These are phyloP conservation scores for Diplogasteroides magnus DNA, from an alignment of 1,140 invertebrate genomes.

Conservation along the genomic window DNA sequence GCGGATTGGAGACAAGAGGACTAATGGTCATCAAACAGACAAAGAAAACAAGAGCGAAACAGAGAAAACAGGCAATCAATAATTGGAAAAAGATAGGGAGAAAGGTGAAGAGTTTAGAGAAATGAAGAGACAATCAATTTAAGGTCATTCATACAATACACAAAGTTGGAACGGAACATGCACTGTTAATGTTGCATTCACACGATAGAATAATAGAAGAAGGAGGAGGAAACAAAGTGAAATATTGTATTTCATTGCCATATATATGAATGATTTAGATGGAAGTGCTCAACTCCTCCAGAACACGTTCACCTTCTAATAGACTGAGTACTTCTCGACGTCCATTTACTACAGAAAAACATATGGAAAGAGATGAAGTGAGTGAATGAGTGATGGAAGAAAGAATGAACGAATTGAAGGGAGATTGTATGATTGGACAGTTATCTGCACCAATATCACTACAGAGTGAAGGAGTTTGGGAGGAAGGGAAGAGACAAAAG, in stretches of 20 bases:
- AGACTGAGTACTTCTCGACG: background rate
- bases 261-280: too few relatives aligned
- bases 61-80: conserved; percentile 85
- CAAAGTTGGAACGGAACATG: conserved; percentile 33
- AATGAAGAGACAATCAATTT: conserved; percentile 11
- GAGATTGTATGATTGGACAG: background rate
- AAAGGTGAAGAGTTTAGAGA: conserved; percentile 7
- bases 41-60: conserved; percentile 87
- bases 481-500: conserved; percentile 3
- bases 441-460: background rate
- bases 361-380: conserved; percentile 2
- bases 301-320: background rate
- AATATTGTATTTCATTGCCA: too few relatives aligned
- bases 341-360: background rate
- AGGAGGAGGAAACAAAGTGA: conserved; percentile 4
- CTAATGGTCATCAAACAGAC: conserved; percentile 97
- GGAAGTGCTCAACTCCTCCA: too few relatives aligned
- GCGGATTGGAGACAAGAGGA: conserved; percentile 64
- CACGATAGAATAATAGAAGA: conserved; percentile 30
- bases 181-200: conserved; percentile 27
- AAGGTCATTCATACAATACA: conserved; percentile 34
- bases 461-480: background rate
- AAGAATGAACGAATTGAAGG: background rate
- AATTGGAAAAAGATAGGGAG: conserved; percentile 83
- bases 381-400: background rate